Conservation (phyloP, 2,113 vertebrate species). For the Hyaena hyaena region DNA sequence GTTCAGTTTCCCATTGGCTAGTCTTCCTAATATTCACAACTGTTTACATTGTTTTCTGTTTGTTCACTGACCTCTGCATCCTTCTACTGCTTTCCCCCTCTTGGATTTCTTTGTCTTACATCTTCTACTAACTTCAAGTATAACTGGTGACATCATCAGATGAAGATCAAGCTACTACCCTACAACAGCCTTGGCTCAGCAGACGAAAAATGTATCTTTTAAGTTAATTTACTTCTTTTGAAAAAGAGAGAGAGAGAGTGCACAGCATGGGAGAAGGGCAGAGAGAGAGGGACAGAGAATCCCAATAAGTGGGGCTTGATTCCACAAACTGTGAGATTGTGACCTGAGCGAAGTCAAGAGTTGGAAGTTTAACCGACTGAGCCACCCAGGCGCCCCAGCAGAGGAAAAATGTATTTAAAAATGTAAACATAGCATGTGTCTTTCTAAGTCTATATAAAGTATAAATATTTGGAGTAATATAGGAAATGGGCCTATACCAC, state of each 20-base stretch:
- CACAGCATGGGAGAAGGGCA: too few relatives aligned
- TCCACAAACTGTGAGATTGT: too few relatives aligned
- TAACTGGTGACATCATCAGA: neutral
- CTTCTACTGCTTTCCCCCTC: neutral
- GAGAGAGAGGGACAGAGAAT: too few relatives aligned
- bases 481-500: neutral
- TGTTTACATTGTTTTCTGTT: neutral
- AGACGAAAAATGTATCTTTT: neutral
- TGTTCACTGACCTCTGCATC: neutral
- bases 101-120: neutral
- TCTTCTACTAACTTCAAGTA: neutral
- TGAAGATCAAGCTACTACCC: neutral
- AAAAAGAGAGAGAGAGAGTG: too few relatives aligned
- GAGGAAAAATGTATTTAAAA: neutral
- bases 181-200: neutral
- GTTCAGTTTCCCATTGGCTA: neutral
- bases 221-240: too few relatives aligned
- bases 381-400: neutral
- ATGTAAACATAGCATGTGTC: neutral
- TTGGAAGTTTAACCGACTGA: too few relatives aligned
- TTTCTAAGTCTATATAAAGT: conserved; percentile 2
- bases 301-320: too few relatives aligned
- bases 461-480: neutral
- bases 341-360: too few relatives aligned
- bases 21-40: neutral